Conservation (phyloP, 2,888 invertebrate species). For the Pegoplata infirma region DNA sequence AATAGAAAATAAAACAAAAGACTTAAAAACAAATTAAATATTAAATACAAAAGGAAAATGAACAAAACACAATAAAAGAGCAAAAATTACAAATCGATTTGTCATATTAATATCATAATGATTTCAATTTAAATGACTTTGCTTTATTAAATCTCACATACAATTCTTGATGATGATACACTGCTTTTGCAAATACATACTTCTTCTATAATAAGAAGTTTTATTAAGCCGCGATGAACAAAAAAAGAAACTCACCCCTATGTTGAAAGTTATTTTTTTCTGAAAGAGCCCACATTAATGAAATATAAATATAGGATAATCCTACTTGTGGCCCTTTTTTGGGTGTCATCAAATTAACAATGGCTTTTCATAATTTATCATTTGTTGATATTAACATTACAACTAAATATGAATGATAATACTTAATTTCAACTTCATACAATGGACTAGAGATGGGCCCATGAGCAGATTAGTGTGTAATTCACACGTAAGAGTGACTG, state of each 20-base stretch:
- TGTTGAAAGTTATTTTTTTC: neutral
- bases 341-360: conserved; percentile 75
- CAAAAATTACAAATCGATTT: conserved; percentile 64
- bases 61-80: conserved; percentile 39
- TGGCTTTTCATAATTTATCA: conserved; percentile 74
- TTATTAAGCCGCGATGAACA: neutral
- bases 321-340: conserved; percentile 62
- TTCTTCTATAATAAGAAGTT: neutral
- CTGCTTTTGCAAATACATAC: conserved; percentile 4
- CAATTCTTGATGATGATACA: conserved; percentile 29
- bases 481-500: too few species aligned
- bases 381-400: conserved; percentile 62
- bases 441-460: neutral
- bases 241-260: conserved; percentile 18
- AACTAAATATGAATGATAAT: conserved; percentile 25
- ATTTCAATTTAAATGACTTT: conserved; percentile 67
- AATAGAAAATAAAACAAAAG: conserved; percentile 64
- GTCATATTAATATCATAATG: conserved; percentile 66
- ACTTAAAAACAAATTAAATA: conserved; percentile 72
- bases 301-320: conserved; percentile 57
- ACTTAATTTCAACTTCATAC: conserved; percentile 10
- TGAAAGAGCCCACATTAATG: conserved; percentile 49
- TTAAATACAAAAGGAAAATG: conserved; percentile 44
- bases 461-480: too few species aligned
- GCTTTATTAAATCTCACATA: conserved; percentile 64